Evolutionary conservation across 2,797 vertebrate species (phyloP).

Genomic region (Allobates femoralis): DNA sequence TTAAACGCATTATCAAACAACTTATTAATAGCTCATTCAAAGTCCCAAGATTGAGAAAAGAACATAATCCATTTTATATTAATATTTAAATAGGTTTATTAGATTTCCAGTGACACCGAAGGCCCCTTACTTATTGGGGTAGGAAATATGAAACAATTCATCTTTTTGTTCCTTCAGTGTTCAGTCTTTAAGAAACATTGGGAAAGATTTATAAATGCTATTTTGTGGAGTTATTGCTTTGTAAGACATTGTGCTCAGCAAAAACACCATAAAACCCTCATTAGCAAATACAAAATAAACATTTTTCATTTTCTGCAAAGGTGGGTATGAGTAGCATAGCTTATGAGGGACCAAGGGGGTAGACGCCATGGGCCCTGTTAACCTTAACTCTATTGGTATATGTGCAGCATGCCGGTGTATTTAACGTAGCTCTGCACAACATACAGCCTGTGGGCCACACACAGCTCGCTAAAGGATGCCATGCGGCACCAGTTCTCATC

Average conservation of each 20-base stretch:
- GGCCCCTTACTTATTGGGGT: not conserved
- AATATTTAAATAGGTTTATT: slow-evolving; percentile 48
- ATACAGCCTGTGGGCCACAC: too few species aligned
- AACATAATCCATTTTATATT: slow-evolving; percentile 54
- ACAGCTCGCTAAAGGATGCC: too few species aligned
- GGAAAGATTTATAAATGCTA: not conserved
- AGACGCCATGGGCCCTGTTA: too few species aligned
- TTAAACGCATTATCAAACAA: slow-evolving; percentile 22
- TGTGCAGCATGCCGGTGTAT: too few species aligned
- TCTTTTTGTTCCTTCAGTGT: not conserved
- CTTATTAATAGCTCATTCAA: slow-evolving; percentile 41
- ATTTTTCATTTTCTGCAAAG: too few species aligned
- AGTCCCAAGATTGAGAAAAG: slow-evolving; percentile 34
- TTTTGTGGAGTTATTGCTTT: not conserved
- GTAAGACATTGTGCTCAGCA: not conserved
- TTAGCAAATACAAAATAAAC: too few species aligned
- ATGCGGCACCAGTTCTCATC: too few species aligned
- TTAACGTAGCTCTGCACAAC: too few species aligned
- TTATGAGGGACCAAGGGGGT: too few species aligned
- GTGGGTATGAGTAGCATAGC: too few species aligned
- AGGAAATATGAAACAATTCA: not conserved
- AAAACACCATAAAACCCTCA: not conserved
- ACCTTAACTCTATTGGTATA: too few species aligned
- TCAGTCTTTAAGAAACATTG: not conserved
- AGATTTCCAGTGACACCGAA: slow-evolving; percentile 12